Percentiles rank a stretch among this genome's conserved stretches.
Evolutionary conservation across 2,888 invertebrate species (phyloP).

Genomic region (Melangyna quadrimaculata): DNA sequence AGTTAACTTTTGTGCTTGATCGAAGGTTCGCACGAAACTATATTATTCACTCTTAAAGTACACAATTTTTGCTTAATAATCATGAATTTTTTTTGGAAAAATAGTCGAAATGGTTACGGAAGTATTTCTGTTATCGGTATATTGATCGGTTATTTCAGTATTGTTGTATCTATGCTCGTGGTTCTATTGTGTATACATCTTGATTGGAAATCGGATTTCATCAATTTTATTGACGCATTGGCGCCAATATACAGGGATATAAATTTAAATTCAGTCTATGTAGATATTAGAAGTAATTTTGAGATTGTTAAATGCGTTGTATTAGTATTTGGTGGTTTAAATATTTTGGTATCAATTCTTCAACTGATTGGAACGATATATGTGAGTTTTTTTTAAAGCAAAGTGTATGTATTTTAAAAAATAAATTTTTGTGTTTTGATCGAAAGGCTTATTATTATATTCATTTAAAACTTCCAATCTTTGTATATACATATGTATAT

Average conservation of each 20-base stretch:
- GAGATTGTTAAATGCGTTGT: not conserved
- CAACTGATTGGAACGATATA: not conserved
- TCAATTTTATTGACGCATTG: not conserved
- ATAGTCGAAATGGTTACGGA: not conserved
- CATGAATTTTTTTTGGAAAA: not conserved
- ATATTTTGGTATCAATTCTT: not conserved
- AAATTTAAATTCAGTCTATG: accelerated
- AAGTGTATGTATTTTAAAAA: no score
- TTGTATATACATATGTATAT: no score
- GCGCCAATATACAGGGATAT: not conserved
- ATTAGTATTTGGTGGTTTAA: not conserved
- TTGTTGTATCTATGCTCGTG: not conserved
- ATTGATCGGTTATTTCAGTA: not conserved
- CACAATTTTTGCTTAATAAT: no score
- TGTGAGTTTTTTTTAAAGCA: not conserved
- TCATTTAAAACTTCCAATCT: no score
- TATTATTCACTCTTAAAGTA: no score
- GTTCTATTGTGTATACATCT: not conserved
- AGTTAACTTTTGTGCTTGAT: not conserved
- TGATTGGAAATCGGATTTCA: not conserved
- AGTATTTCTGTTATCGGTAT: not conserved
- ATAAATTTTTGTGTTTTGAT: no score
- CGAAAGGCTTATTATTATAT: no score
- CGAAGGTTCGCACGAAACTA: no score
- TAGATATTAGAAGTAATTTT: not conserved